A percentile compares a stretch with the other conserved stretches of the same genome.
phyloP scores from a whole-genome alignment of 2,888 invertebrate genomes.

The Leucophora obtusa region DNA sequence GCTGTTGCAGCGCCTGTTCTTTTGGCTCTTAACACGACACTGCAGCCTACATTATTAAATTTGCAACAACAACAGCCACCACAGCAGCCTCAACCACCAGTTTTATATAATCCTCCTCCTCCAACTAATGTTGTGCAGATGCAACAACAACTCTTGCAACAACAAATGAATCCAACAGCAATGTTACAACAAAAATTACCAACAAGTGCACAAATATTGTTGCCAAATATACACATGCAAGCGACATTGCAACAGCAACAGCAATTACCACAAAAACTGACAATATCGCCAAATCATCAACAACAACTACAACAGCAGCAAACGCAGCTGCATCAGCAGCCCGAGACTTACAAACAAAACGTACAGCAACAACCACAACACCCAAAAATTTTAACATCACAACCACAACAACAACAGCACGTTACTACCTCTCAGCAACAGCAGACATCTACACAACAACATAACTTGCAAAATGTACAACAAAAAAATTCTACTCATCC shows the following conservation, averaged over 20 bases:
- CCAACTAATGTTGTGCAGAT: conserved; percentile 46
- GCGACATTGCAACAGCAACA: conserved; percentile 34
- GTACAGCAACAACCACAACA: conserved; percentile 66
- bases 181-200: conserved; percentile 51
- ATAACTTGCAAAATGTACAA: neutral
- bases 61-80: conserved; percentile 38
- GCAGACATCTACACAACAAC: conserved; percentile 49
- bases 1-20: conserved; percentile 12
- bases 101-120: conserved; percentile 58
- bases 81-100: conserved; percentile 48
- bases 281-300: conserved; percentile 65
- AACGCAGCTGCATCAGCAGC: conserved; percentile 55
- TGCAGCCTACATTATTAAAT: conserved; percentile 50
- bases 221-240: conserved; percentile 56
- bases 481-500: neutral
- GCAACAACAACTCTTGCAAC: conserved; percentile 46
- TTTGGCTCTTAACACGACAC: neutral
- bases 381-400: conserved; percentile 47
- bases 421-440: conserved; percentile 14
- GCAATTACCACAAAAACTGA: conserved; percentile 59
- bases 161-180: conserved; percentile 42
- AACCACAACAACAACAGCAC: conserved; percentile 49
- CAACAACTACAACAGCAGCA: conserved; percentile 62
- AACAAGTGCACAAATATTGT: conserved; percentile 63
- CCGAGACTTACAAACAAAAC: conserved; percentile 16